Evolutionary conservation across 1,140 invertebrate genomes (phyloP).

Genomic region (Tetramorium alpestre): DNA sequence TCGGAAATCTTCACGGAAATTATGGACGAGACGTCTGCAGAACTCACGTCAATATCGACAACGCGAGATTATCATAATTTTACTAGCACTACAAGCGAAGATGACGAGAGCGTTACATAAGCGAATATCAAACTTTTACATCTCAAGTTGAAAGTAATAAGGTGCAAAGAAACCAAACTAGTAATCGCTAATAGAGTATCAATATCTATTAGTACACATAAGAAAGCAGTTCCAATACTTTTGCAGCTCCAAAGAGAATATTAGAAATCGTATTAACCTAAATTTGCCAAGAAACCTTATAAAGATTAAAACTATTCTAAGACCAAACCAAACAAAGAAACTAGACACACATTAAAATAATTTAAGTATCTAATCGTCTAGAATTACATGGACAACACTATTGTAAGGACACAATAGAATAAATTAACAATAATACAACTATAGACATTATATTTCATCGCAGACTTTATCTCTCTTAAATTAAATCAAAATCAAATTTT

Average conservation of each 20-base stretch:
- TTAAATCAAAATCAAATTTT: slow-evolving; percentile 17
- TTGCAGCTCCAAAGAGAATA: background rate
- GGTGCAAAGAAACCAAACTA: background rate
- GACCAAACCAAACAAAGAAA: background rate
- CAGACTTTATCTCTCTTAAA: background rate
- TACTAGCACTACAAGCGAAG: slow-evolving; percentile 6
- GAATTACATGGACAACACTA: background rate
- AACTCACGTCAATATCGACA: slow-evolving; percentile 24
- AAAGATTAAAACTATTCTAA: background rate
- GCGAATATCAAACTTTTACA: background rate
- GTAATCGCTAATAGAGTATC: slow-evolving; percentile 32
- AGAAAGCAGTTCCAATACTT: background rate
- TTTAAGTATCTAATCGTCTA: background rate
- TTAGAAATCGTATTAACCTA: background rate
- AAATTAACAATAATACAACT: slow-evolving; percentile 30
- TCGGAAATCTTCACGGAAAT: slow-evolving; percentile 39
- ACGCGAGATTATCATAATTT: slow-evolving; percentile 28
- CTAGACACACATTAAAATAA: background rate
- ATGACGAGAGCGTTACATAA: slow-evolving; percentile 26
- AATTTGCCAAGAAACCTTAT: slow-evolving; percentile 37
- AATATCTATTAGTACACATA: slow-evolving; percentile 23
- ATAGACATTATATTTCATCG: slow-evolving; percentile 2
- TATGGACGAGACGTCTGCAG: background rate
- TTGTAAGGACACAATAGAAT: background rate
- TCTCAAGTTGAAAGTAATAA: background rate